Evolutionary conservation across 2,113 vertebrate genomes (phyloP).

Genomic region (Leptocoma aspasia): DNA sequence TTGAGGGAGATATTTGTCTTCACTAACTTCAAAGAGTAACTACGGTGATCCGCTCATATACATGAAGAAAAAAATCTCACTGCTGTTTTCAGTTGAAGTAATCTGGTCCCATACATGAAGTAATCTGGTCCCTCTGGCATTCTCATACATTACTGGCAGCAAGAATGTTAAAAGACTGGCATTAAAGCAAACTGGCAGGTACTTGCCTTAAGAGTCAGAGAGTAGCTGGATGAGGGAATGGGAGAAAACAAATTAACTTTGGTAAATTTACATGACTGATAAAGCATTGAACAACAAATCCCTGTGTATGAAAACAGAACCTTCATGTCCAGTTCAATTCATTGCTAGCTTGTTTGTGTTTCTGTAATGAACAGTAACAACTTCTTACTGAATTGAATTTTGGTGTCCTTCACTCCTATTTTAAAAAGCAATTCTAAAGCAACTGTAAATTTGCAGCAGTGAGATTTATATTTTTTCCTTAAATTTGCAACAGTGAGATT

Average conservation of each 20-base stretch:
- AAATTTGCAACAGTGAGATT: background rate
- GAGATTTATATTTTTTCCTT: background rate
- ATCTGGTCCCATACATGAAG: background rate
- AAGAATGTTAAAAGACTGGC: background rate
- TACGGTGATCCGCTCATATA: background rate
- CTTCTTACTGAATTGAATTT: background rate
- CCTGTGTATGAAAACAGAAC: background rate
- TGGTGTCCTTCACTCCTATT: background rate
- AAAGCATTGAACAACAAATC: background rate
- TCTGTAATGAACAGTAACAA: background rate
- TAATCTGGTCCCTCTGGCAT: background rate
- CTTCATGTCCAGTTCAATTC: fast-evolving
- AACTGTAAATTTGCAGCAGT: background rate
- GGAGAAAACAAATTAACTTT: background rate
- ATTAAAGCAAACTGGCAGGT: background rate
- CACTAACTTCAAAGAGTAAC: background rate
- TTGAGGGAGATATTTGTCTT: background rate
- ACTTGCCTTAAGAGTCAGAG: background rate
- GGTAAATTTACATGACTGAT: background rate
- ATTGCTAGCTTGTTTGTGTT: background rate
- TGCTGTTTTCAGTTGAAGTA: background rate
- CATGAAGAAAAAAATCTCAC: background rate
- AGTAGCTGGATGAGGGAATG: background rate
- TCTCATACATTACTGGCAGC: background rate
- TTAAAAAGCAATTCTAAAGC: background rate